Evolutionary conservation across 2,888 invertebrate genomes (phyloP), one percentile per base, ranked within the genome.

Genomic region (Phyllotreta cruciferae): DNA sequence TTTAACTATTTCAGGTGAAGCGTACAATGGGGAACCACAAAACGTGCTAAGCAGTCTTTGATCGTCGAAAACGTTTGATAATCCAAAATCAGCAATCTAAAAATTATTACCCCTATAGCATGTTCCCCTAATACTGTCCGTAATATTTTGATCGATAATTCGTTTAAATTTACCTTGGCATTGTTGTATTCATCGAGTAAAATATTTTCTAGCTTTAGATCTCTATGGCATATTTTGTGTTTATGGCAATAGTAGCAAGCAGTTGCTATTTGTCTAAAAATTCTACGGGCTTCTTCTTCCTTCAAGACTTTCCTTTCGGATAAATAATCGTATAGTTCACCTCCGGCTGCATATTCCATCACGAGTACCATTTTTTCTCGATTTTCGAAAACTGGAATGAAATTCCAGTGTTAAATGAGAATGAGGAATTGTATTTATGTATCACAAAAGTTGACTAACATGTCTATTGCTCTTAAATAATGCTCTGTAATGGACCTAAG

Each of bases 321-420:
- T 73, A 98, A 87, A 83, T 95, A 98, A 83, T 98, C 98, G 81
- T 98, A 99, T 36, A 99, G 85, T 83, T 99, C 99, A 64, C 99
- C 98, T 63, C 98, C 98, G 65, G 94, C 93, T 70, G 98, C 98
- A 82, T 97, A 98, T 83, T 99, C 98, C 98, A 99, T 98, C 37
- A 99, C 98, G 71, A 99, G 87, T 73, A 99, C 97, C 90, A 99
- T 98, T 85, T 98, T 97, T 83, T 99, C 98, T 77, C 94, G 91
- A 85, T 98, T 99, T 86, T 99, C 99, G 85, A 99, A 99, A 74
- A 99, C 98, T 96, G 47, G 47, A 69, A 66, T 24, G 38, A 57
- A n/a, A 38, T 36, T 11, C 11, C 13, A 13, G 10, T 35, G n/a
- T n/a, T 24, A 35, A 34, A 35, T n/a, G 35, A 50, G 36, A 36